phyloP scores from a whole-genome alignment of 2,888 invertebrate genomes.

The Platycnemis pennipes region DNA sequence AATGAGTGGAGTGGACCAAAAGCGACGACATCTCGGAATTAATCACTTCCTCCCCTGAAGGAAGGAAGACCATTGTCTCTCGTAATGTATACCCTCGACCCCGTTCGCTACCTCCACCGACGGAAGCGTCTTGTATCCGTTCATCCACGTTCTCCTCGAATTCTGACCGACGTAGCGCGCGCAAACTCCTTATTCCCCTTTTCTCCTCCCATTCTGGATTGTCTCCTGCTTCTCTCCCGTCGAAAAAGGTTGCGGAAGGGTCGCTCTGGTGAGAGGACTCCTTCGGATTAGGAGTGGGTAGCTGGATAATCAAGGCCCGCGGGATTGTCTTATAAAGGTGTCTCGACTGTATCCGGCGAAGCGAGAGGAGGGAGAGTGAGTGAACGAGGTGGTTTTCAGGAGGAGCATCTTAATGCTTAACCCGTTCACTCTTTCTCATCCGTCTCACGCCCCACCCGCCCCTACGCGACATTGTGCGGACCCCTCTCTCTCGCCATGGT shows the following conservation, averaged over 20 bases:
- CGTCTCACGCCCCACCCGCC: not conserved
- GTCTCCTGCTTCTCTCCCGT: not conserved
- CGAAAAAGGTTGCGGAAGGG: slow-evolving; percentile 1
- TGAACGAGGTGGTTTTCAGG: not conserved
- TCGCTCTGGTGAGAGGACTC: not conserved
- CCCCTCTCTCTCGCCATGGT: not conserved
- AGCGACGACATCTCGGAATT: slow-evolving; percentile 40
- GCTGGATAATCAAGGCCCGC: not conserved
- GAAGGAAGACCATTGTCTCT: slow-evolving; percentile 39
- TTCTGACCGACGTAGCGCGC: not conserved
- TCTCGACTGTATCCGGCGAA: not conserved
- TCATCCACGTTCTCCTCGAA: not conserved
- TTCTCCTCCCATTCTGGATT: not conserved
- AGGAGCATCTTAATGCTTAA: not conserved
- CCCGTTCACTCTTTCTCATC: not conserved
- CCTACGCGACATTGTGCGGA: not conserved
- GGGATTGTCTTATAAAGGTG: not conserved
- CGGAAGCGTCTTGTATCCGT: not conserved
- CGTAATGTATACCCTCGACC: not conserved
- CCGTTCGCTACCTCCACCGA: not conserved
- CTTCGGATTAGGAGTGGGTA: not conserved
- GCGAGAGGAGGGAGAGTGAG: not conserved
- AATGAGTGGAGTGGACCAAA: slow-evolving; percentile 12
- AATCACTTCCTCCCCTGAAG: slow-evolving; percentile 38
- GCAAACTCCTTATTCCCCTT: not conserved